Conservation (phyloP, 2,797 vertebrate species). For the Limosa lapponica region DNA sequence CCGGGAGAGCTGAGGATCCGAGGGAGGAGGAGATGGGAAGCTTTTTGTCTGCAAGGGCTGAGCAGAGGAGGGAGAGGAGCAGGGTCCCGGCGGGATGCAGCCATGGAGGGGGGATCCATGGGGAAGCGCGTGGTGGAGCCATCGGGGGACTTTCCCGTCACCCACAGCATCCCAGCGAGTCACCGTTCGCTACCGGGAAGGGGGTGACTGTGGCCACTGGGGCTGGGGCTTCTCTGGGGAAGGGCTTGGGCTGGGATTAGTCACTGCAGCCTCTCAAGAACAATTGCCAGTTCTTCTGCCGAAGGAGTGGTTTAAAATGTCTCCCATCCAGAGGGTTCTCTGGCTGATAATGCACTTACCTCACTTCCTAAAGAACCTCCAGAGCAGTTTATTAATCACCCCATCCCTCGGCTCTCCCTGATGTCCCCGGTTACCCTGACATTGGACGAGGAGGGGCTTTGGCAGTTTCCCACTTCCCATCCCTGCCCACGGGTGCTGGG, state of each 20-base stretch:
- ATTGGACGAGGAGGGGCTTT: neutral
- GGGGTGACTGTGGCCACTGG: neutral
- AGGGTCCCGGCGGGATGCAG: rapidly evolving
- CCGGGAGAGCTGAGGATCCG: neutral
- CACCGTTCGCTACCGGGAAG: rapidly evolving
- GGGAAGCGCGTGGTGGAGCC: rapidly evolving
- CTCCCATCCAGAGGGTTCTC: slow-evolving; percentile 33
- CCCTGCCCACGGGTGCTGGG: neutral
- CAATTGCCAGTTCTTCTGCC: neutral
- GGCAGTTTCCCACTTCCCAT: neutral
- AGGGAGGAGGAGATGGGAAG: slow-evolving; percentile 37
- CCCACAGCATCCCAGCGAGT: neutral
- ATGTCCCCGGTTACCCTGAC: neutral
- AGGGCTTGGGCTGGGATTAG: neutral
- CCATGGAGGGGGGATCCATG: rapidly evolving
- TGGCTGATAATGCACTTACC: neutral
- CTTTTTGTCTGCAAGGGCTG: neutral
- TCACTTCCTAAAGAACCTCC: slow-evolving; percentile 24
- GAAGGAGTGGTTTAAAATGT: neutral
- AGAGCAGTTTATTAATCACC: neutral
- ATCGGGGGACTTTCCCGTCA: neutral
- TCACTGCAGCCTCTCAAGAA: neutral
- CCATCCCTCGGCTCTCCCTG: neutral
- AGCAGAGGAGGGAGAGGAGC: neutral
- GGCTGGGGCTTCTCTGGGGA: neutral